phyloP scores from a whole-genome alignment of 2,888 invertebrate genomes.

The Tipula unca region DNA sequence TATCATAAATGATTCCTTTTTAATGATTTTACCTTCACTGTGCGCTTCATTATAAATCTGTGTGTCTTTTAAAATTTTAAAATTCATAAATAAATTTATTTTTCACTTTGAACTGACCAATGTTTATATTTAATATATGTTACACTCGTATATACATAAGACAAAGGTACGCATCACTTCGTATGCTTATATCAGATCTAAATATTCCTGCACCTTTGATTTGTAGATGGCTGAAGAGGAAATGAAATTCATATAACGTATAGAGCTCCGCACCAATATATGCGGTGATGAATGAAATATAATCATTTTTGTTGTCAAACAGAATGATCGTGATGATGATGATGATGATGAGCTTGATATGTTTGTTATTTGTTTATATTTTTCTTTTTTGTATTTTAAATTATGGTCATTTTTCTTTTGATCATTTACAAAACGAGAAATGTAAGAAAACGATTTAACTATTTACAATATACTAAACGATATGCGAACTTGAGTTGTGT shows the following conservation, averaged over 20 bases:
- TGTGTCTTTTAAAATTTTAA: background rate
- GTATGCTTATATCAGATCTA: background rate
- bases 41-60: background rate
- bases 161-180: background rate
- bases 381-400: background rate
- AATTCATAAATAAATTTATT: background rate
- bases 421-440: background rate
- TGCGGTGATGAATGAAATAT: background rate
- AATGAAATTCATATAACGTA: background rate
- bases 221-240: background rate
- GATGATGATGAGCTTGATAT: conserved; percentile 8
- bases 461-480: background rate
- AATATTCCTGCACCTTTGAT: background rate
- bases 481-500: background rate
- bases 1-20: conserved; percentile 2
- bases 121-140: background rate
- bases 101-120: conserved; percentile 4
- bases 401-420: conserved; percentile 14
- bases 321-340: background rate
- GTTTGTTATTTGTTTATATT: background rate
- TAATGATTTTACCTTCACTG: background rate
- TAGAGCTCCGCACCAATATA: background rate
- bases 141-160: background rate
- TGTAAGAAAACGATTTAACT: background rate
- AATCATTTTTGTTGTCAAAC: conserved; percentile 14